Percentiles rank a stretch among this genome's conserved stretches.
Conservation (phyloP, 2,888 invertebrate species). For the Serrognathus titanus region DNA sequence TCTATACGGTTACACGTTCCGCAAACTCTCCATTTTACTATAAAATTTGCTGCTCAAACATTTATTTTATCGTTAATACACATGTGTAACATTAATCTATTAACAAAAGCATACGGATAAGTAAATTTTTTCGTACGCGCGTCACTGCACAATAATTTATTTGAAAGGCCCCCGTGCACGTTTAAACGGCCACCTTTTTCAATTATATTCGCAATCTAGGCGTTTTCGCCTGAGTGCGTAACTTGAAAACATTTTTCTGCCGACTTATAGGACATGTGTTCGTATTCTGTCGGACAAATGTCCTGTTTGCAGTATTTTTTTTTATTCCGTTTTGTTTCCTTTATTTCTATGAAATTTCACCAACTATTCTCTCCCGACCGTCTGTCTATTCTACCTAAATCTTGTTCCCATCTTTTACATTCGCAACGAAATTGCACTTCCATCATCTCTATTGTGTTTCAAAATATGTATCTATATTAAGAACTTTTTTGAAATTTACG, state of each 20-base stretch:
- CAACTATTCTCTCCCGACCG: not conserved
- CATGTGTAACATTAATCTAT: slow-evolving; percentile 10
- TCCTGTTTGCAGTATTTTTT: slow-evolving; percentile 26
- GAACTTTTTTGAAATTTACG: too few relatives aligned
- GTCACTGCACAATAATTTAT: slow-evolving; percentile 45
- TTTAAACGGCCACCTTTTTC: slow-evolving; percentile 47
- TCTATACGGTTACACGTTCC: slow-evolving; percentile 10
- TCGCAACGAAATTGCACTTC: too few relatives aligned
- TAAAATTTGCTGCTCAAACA: not conserved
- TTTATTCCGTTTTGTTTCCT: slow-evolving; percentile 16
- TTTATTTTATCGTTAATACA: not conserved
- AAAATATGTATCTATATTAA: too few relatives aligned
- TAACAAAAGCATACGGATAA: slow-evolving; percentile 20
- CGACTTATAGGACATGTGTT: slow-evolving; percentile 40
- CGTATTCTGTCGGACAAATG: slow-evolving; percentile 26
- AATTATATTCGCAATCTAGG: slow-evolving; percentile 49
- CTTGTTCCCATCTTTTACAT: too few relatives aligned
- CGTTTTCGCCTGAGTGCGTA: slow-evolving; percentile 43
- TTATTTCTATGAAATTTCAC: slow-evolving; percentile 20
- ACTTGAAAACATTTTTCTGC: slow-evolving; percentile 42
- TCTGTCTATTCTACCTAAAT: too few relatives aligned
- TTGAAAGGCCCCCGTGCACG: slow-evolving; percentile 37
- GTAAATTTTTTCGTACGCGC: slow-evolving; percentile 32
- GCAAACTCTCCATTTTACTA: not conserved
- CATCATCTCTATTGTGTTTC: too few relatives aligned